Base-by-base conservation (phyloP, 2,113 vertebrate species). In the Rhinogobius similis region DNA sequence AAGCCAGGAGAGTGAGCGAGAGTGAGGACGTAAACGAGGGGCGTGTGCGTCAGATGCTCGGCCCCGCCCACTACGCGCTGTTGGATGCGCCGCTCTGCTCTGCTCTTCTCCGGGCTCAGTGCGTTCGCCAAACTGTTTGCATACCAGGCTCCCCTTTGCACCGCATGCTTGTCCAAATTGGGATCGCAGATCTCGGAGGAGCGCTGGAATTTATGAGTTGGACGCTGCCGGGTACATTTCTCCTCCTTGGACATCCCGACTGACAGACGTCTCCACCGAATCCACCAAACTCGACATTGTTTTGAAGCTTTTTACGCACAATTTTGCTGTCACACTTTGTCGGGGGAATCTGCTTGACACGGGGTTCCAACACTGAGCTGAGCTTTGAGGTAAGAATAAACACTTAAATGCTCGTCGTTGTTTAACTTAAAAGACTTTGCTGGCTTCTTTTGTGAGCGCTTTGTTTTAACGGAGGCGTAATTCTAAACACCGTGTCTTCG, bases 41-140 rank as follows among this genome's bases (percentile, higher is more conserved):
- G 86, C 85, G 88, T 82, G 81, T 12, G 0, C 10, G 27, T 66
- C 24, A 48, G 55, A 43, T 66, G 39, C 20, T 64, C 81, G 82
- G 69, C 85, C 78, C 90, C 88, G 86, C 90, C 90, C 88, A 43
- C 82, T 55, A 67, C 83, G 32, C 73, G 73, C 78, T 50, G 75
- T 72, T 41, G 76, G 76, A 82, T 66, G 70, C 82, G 68, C 64
- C 73, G 73, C 71, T 32, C 64, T 70, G 73, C 71, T 38, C 80
- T 56, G 81, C 79, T 32, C 64, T 70, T 71, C 71, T 38, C 80
- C 53, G 81, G 78, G 72, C 62, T 65, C 83, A 55, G 38, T 46
- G 56, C 86, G 75, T 85, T 85, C 79, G 53, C 59, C 39, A 69
- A 87, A 86, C 81, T 86, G 89, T 89, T 86, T 78, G 83, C 88